A percentile compares a stretch with the other conserved stretches of the same genome.
Evolutionary conservation across 2,113 vertebrate species (phyloP).

Genomic region (Melospiza melodia): DNA sequence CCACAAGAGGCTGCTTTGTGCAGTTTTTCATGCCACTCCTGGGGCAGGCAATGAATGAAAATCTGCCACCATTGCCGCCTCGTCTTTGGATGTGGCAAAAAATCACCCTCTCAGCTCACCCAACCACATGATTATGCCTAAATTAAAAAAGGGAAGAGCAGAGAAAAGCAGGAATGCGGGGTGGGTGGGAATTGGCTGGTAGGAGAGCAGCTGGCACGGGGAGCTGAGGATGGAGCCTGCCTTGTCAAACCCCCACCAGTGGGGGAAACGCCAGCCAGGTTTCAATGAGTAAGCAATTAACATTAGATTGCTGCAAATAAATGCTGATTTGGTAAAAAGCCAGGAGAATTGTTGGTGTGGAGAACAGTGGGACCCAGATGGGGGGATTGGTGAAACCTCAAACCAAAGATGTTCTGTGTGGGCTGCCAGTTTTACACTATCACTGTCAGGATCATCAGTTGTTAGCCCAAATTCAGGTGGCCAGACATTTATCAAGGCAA

Average conservation of each 20-base stretch:
- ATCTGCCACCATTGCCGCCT: constrained; percentile 38
- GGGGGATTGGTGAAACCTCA: background rate
- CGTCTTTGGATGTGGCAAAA: constrained; percentile 60
- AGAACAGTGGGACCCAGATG: background rate
- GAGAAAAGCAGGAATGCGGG: constrained; percentile 55
- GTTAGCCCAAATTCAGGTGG: background rate
- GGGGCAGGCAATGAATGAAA: background rate
- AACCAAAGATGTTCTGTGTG: background rate
- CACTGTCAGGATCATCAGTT: background rate
- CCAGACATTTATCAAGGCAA: background rate
- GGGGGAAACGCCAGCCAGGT: background rate
- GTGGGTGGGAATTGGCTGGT: constrained; percentile 41
- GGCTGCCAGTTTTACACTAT: background rate
- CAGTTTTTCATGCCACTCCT: background rate
- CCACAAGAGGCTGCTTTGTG: background rate
- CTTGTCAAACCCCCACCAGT: constrained; percentile 19
- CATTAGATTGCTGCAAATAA: background rate
- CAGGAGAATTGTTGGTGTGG: background rate
- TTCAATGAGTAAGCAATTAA: constrained; percentile 43
- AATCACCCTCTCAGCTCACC: constrained; percentile 26
- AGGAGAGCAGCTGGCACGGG: constrained; percentile 60
- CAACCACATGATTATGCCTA: constrained; percentile 27
- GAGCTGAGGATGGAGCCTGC: background rate
- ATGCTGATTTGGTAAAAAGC: background rate
- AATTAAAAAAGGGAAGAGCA: constrained; percentile 39